A percentile compares a stretch with the other conserved stretches of the same genome.
phyloP scores from a whole-genome alignment of 2,888 invertebrate species.

The Drosophila rellima region DNA sequence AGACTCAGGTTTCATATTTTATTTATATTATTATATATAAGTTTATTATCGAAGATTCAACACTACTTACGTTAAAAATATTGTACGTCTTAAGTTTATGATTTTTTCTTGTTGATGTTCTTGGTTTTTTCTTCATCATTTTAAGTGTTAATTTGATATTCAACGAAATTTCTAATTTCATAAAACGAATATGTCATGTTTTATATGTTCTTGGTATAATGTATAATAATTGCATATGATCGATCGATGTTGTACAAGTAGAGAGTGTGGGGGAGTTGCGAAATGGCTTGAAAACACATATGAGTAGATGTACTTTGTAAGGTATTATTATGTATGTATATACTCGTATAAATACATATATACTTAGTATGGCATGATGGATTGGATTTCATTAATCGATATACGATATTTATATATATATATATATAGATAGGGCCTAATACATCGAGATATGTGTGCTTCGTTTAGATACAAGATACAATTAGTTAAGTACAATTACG shows the following conservation, averaged over 20 bases:
- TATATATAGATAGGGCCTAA: conserved; percentile 55
- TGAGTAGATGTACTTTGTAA: conserved; percentile 21
- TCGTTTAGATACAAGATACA: conserved; percentile 78
- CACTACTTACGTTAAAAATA: conserved; percentile 79
- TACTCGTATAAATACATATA: conserved; percentile 31
- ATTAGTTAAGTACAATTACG: conserved; percentile 77
- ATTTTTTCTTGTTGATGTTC: conserved; percentile 52
- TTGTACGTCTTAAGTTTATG: conserved; percentile 73
- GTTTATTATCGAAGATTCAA: conserved; percentile 81
- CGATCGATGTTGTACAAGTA: conserved; percentile 70
- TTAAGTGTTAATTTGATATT: conserved; percentile 8
- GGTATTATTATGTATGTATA: conserved; percentile 25
- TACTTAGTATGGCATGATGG: conserved; percentile 44
- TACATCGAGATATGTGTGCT: conserved; percentile 76
- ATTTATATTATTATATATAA: conserved; percentile 68
- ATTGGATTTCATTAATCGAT: conserved; percentile 38
- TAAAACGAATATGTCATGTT: conserved; percentile 63
- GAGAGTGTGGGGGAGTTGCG: conserved; percentile 51
- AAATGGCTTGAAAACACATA: conserved; percentile 51
- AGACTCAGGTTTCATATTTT: conserved; percentile 14
- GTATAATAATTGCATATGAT: conserved; percentile 76
- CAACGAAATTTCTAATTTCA: conserved; percentile 75
- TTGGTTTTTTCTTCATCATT: conserved; percentile 23
- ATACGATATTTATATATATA: conserved; percentile 33
- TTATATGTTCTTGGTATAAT: conserved; percentile 37